A percentile compares a stretch with the other conserved stretches of the same genome.
phyloP scores from a whole-genome alignment of 2,888 invertebrate species.

The Mythimna impura region DNA sequence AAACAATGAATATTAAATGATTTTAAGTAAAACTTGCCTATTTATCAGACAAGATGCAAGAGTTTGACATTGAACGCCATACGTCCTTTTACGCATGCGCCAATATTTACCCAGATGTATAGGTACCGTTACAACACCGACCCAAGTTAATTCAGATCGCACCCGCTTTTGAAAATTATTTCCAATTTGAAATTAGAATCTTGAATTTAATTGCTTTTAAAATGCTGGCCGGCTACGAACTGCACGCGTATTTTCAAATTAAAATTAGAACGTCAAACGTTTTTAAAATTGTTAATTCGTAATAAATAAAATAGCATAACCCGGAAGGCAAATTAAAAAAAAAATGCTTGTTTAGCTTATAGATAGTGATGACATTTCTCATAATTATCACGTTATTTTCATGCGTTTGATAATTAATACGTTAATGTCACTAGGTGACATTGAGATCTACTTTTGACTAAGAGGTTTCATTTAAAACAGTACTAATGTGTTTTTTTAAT shows the following conservation, averaged over 20 bases:
- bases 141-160: slow-evolving; percentile 61
- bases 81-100: slow-evolving; percentile 79
- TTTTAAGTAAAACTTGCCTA: slow-evolving; percentile 40
- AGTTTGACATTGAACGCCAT: slow-evolving; percentile 81
- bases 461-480: slow-evolving; percentile 3
- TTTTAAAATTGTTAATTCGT: not conserved
- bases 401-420: slow-evolving; percentile 19
- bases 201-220: slow-evolving; percentile 9
- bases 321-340: not conserved
- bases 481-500: not conserved
- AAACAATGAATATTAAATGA: slow-evolving; percentile 1
- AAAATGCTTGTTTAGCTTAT: slow-evolving; percentile 2
- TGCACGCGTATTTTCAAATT: not conserved
- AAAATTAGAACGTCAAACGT: not conserved
- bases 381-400: slow-evolving; percentile 19
- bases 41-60: slow-evolving; percentile 76
- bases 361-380: slow-evolving; percentile 4
- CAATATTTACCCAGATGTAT: slow-evolving; percentile 81
- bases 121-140: slow-evolving; percentile 38
- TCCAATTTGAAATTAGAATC: slow-evolving; percentile 47
- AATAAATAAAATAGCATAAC: not conserved
- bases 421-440: slow-evolving; percentile 50
- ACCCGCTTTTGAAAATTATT: slow-evolving; percentile 54
- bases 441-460: slow-evolving; percentile 31
- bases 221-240: not conserved